Evolutionary conservation across 2,113 vertebrate genomes (phyloP), one percentile per base, ranked within the genome.

Genomic region (Vulpes ferrilata): DNA sequence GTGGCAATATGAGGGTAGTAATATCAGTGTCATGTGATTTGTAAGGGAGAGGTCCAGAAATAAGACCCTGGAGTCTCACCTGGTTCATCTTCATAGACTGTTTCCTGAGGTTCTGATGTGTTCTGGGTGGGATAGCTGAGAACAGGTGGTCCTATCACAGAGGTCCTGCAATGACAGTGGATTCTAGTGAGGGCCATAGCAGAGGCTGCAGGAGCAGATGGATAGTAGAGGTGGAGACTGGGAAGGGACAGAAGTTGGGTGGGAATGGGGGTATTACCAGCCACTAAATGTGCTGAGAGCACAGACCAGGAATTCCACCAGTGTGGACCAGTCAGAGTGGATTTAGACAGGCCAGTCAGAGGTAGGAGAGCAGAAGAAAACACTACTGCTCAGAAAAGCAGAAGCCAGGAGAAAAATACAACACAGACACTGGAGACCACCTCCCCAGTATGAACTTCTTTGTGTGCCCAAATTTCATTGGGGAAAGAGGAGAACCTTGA

Each of bases 161-260:
- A 67, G 12, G 43, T 53, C 38, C n/a, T 53, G 0, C 7, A 23
- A 8, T 3, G 0, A 64, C 15, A 23, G 22, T 11, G 5, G 15
- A 23, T 9, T 78, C 23, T 7, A 4, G 1, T 62, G 59, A 88
- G 16, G 12, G 13, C 25, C 53, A 32, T 7, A 55, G 32, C 0
- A 16, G n/a, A 60, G n/a, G 10, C 51, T 30, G 19, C 19, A 30
- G 48, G 11, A 23, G 9, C 35, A 79, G 25, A 8, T 55, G 7
- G 74, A 16, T n/a, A 43, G 1, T 11, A 79, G 15, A 51, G 1
- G 4, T 19, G 20, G 57, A 81, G n/a, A 48, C 6, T 38, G 73
- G 59, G 43, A 94, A 30, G 20, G 10, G 53, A 48, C 11, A n/a
- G 13, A 11, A 7, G 0, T 38, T 62, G 11, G 27, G 1, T 85